A percentile compares a stretch with the other conserved stretches of the same genome.
phyloP scores from a whole-genome alignment of 2,888 invertebrate genomes.

The Xestia ashworthii region DNA sequence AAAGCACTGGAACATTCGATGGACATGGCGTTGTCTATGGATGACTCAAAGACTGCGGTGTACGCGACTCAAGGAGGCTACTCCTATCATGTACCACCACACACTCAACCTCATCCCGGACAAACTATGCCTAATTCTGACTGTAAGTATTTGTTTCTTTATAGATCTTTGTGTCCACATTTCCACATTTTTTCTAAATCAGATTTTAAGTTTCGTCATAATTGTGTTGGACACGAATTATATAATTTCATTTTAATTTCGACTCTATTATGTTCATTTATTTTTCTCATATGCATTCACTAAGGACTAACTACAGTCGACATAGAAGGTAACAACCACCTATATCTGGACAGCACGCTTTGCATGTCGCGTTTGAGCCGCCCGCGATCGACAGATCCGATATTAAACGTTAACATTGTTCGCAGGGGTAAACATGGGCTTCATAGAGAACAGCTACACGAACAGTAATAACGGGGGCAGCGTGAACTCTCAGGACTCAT shows the following conservation, averaged over 20 bases:
- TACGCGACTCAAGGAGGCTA: conserved; percentile 96
- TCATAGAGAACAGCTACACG: conserved; percentile 97
- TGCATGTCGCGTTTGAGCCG: conserved; percentile 52
- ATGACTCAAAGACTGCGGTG: conserved; percentile 96
- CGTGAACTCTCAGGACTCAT: conserved; percentile 97
- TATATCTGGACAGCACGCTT: conserved; percentile 56
- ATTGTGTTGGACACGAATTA: conserved; percentile 30
- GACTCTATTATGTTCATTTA: conserved; percentile 66
- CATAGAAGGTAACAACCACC: conserved; percentile 75
- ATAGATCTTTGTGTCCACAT: neutral
- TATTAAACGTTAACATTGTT: conserved; percentile 43
- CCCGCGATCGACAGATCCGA: neutral
- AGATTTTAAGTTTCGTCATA: conserved; percentile 24
- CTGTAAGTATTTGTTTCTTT: conserved; percentile 91
- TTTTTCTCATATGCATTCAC: conserved; percentile 74
- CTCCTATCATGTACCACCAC: conserved; percentile 95
- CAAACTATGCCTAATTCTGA: conserved; percentile 94
- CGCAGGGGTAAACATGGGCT: conserved; percentile 95
- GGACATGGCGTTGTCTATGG: conserved; percentile 95
- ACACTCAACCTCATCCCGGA: conserved; percentile 91
- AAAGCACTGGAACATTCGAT: conserved; percentile 97
- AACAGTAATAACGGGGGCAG: conserved; percentile 99
- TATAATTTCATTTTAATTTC: conserved; percentile 63
- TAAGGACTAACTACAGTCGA: conserved; percentile 78
- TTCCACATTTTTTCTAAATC: conserved; percentile 12